A percentile compares a stretch with the other conserved stretches of the same genome.
phyloP scores from a whole-genome alignment of 2,888 invertebrate genomes.

The Andrena trimmerana region DNA sequence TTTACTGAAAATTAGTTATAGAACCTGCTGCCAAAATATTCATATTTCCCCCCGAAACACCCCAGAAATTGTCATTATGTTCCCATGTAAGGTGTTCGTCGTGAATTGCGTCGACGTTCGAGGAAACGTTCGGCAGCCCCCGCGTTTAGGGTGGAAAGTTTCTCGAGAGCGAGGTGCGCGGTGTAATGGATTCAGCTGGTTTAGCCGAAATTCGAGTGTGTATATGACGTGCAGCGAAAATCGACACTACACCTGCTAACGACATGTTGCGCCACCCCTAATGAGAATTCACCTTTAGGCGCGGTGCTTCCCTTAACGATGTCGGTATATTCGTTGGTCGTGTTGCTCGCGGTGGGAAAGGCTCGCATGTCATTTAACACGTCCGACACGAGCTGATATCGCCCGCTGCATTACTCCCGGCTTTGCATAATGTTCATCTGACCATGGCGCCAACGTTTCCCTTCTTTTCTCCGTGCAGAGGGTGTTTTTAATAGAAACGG shows the following conservation, averaged over 20 bases:
- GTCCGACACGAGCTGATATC: conserved; percentile 28
- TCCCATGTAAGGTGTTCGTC: not conserved
- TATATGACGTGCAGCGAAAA: conserved; percentile 47
- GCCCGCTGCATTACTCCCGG: conserved; percentile 11
- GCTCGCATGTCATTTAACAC: conserved; percentile 47
- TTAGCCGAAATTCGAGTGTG: conserved; percentile 45
- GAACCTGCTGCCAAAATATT: not conserved
- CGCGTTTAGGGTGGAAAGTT: conserved; percentile 19
- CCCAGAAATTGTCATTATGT: conserved; percentile 4
- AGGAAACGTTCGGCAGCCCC: conserved; percentile 7
- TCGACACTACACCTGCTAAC: conserved; percentile 48
- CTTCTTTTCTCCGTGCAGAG: not conserved
- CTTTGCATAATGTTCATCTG: conserved; percentile 41
- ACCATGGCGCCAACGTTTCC: not conserved
- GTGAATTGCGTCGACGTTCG: not conserved
- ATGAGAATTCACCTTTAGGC: conserved; percentile 61
- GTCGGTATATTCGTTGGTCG: conserved; percentile 16
- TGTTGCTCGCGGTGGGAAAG: conserved; percentile 45
- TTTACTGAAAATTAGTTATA: not conserved
- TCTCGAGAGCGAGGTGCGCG: not conserved
- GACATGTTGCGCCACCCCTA: conserved; percentile 40
- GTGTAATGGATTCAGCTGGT: conserved; percentile 44
- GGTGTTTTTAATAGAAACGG: conserved; percentile 2
- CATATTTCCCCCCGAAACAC: not conserved
- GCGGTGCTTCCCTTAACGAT: conserved; percentile 46